These are phyloP conservation scores for Mus minutoides DNA, from an alignment of 2,797 vertebrate genomes.

Conservation along the genomic window DNA sequence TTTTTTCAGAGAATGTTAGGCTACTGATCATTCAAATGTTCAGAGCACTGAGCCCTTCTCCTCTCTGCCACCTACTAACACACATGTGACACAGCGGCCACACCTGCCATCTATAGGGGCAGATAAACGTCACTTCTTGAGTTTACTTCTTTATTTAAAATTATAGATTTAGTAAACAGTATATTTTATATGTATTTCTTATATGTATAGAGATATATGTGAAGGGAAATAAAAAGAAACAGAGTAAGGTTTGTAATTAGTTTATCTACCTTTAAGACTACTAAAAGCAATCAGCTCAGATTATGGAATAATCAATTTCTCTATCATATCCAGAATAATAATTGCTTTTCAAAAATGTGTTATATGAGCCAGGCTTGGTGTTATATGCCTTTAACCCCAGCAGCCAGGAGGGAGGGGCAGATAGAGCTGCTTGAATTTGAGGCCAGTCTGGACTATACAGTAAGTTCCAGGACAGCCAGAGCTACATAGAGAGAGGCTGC, in stretches of 20 bases:
- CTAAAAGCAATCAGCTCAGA: not conserved
- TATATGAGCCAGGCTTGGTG: not conserved
- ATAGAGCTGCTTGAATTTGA: not conserved
- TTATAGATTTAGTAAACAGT: not conserved
- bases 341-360: not conserved
- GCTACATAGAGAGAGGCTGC: not conserved
- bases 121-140: not conserved
- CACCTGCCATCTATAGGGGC: too few relatives aligned
- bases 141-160: not conserved
- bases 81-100: too few relatives aligned
- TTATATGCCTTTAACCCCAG: not conserved
- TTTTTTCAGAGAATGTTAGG: too few relatives aligned
- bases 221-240: not conserved
- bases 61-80: too few relatives aligned
- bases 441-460: too few relatives aligned
- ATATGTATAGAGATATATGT: not conserved
- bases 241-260: constrained; percentile 8
- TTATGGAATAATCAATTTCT: constrained; percentile 8
- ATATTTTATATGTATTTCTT: not conserved
- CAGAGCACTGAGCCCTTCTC: too few relatives aligned
- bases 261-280: constrained; percentile 12
- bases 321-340: not conserved
- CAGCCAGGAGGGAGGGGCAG: not conserved
- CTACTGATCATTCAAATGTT: too few relatives aligned
- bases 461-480: not conserved